Base-by-base conservation (phyloP, 1,140 invertebrate genomes). In the Cryptotermes secundus region DNA sequence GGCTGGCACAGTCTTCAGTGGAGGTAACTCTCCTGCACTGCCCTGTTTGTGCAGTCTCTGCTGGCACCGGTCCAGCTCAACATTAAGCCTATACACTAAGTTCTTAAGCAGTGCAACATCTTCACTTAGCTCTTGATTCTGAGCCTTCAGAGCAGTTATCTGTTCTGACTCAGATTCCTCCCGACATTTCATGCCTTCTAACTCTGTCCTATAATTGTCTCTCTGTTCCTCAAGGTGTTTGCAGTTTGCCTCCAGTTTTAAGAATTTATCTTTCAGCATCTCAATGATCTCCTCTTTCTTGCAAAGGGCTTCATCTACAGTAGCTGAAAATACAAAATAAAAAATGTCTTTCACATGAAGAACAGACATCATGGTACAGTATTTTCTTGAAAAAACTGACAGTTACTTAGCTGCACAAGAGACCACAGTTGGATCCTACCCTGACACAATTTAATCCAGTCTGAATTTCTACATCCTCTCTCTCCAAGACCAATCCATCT, bases 21-120 rank as follows among this genome's bases (percentile, higher is more conserved):
- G 80, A 36, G 80, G 80, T 35, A 42, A n/a, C 24, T 35, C 38
- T 24, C 16, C 79, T 82, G 81, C 31, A 12, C 31, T 42, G 9
- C n/a, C n/a, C 9, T 45, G 34, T 49, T 80, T 80, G 38, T 45
- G 38, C 3, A 94, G 83, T 85, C 92, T 93, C 85, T 94, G 92
- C 88, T 95, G 94, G 88, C 94, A 94, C 36, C 90, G 90, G 87
- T 93, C 92, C 59, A 95, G 88, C 87, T 95, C 93, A 34, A 92
- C 89, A 87, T 95, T 95, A 45, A 95, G 88, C 16, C 92, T 90
- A 87, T 92, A 94, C 84, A 95, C 91, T 0, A 95, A 90, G 72
- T 92, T 93, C 88, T 95, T 95, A 7, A 95, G 87, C 89, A 95
- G 92, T 34, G 90, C 88, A 65, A 94, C 88, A 87, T 95, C 94